Evolutionary conservation across 2,113 vertebrate genomes (phyloP).

Genomic region (Hepsetus odoe): DNA sequence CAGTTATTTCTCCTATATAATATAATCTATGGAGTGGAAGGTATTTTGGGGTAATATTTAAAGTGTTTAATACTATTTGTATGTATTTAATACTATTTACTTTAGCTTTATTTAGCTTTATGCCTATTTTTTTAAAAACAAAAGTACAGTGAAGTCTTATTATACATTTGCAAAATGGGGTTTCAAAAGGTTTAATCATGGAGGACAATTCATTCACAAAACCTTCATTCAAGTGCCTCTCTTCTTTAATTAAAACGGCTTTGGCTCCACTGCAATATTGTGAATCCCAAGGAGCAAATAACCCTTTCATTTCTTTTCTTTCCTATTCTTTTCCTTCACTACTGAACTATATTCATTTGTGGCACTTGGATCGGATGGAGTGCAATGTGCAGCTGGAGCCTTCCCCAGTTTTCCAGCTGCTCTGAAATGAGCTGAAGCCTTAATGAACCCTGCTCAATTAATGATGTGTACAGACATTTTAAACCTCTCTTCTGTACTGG

Average conservation of each 20-base stretch:
- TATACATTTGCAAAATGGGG: neutral
- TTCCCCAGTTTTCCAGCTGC: neutral
- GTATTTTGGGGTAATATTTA: neutral
- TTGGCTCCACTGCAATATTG: neutral
- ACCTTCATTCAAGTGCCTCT: neutral
- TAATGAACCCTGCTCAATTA: neutral
- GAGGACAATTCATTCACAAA: conserved; percentile 12
- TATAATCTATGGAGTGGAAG: too few species aligned
- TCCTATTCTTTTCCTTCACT: neutral
- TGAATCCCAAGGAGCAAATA: neutral
- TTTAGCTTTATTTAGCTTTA: too few species aligned
- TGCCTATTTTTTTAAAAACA: neutral
- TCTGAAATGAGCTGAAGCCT: neutral
- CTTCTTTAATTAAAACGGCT: conserved; percentile 12
- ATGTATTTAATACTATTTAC: too few species aligned
- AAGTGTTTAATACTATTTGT: too few species aligned
- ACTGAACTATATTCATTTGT: conserved; percentile 19
- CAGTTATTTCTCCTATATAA: neutral
- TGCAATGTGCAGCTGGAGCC: neutral
- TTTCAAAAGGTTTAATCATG: conserved; percentile 3
- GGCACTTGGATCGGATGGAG: neutral
- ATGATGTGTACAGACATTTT: neutral
- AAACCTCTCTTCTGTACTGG: neutral
- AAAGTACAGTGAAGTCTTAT: neutral
- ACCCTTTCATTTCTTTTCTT: neutral